These are phyloP conservation scores for Mesorhabditis spiculigera DNA, from an alignment of 2,888 invertebrate species.

Conservation along the genomic window DNA sequence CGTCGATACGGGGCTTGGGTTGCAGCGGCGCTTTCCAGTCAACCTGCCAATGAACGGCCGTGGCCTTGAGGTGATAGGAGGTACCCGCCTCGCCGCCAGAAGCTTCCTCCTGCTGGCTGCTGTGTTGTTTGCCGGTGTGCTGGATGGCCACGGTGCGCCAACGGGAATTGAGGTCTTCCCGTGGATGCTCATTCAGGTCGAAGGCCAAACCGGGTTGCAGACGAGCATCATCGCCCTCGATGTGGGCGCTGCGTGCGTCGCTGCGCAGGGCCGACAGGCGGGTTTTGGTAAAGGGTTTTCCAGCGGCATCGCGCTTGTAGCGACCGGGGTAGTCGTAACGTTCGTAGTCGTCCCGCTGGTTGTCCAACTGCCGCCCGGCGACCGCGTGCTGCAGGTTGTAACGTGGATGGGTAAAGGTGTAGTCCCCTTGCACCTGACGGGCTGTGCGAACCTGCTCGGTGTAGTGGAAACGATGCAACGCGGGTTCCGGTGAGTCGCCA, in stretches of 20 bases:
- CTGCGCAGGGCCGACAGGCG: not conserved
- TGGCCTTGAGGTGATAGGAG: not conserved
- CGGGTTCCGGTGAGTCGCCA: no score
- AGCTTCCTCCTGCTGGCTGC: not conserved
- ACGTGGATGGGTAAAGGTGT: no score
- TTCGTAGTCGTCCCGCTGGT: not conserved
- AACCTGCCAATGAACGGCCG: not conserved
- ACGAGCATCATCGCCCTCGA: not conserved
- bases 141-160: not conserved
- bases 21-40: not conserved
- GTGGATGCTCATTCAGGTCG: not conserved
- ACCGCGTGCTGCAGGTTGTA: no score
- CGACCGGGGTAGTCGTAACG: not conserved
- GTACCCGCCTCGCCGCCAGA: not conserved
- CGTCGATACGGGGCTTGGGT: not conserved
- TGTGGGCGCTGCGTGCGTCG: not conserved
- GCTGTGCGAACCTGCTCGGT: no score
- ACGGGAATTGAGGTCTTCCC: not conserved
- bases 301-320: not conserved
- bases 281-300: not conserved
- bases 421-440: no score
- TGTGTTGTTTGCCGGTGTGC: not conserved
- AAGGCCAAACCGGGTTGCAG: not conserved
- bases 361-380: no score
- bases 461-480: no score